A percentile compares a stretch with the other conserved stretches of the same genome.
Evolutionary conservation across 2,113 vertebrate genomes (phyloP).

Genomic region (Engystomops pustulosus): DNA sequence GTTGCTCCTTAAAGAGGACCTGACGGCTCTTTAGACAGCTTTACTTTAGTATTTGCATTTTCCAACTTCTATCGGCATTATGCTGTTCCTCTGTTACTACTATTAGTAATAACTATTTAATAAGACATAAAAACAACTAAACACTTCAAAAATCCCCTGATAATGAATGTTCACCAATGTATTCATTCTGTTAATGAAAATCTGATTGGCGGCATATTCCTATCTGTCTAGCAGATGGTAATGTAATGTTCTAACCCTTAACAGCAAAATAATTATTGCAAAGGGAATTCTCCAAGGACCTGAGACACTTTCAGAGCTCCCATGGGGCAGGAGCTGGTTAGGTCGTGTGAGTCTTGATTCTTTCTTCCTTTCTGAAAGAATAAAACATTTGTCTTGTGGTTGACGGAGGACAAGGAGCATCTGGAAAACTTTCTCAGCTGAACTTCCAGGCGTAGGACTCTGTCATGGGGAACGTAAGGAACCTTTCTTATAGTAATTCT

Average conservation of each 20-base stretch:
- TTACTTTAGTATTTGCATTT: no score
- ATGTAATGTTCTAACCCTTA: constrained; percentile 64
- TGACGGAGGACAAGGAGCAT: neutral
- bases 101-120: no score
- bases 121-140: no score
- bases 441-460: neutral
- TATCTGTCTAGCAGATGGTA: constrained; percentile 49
- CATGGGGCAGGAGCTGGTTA: constrained; percentile 43
- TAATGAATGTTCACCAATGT: no score
- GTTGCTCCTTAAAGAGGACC: neutral
- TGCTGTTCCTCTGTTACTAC: neutral
- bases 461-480: constrained; percentile 71
- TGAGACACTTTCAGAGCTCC: constrained; percentile 64
- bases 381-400: neutral
- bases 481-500: neutral
- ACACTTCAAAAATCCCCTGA: no score
- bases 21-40: no score
- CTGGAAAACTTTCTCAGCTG: constrained; percentile 6
- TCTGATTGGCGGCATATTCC: neutral
- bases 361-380: constrained; percentile 35
- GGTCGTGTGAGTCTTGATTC: neutral
- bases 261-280: constrained; percentile 59
- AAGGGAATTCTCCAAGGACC: constrained; percentile 59
- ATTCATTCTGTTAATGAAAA: neutral
- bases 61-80: no score